These are phyloP conservation scores for Willowsia nigromaculata DNA, from an alignment of 2,888 invertebrate species.

Conservation along the genomic window DNA sequence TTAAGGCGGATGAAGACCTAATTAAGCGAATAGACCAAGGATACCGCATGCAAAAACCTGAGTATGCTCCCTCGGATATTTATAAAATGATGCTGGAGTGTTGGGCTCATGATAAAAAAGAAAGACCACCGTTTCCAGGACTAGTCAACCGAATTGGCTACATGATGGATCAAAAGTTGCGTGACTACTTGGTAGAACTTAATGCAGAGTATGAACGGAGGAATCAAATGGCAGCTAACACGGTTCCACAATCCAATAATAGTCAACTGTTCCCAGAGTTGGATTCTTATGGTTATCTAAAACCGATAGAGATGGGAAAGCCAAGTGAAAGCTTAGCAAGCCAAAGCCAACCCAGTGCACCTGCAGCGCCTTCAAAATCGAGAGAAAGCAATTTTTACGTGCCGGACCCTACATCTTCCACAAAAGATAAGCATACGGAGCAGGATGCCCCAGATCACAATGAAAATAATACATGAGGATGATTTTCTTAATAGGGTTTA, in stretches of 20 bases:
- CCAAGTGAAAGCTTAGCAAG: neutral
- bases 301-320: constrained; percentile 30
- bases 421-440: too few relatives aligned
- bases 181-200: constrained; percentile 91
- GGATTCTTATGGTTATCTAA: constrained; percentile 59
- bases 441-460: too few relatives aligned
- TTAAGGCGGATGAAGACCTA: constrained; percentile 87
- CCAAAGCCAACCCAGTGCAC: neutral
- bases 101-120: constrained; percentile 73
- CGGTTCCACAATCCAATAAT: constrained; percentile 85
- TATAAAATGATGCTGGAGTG: constrained; percentile 77
- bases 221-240: constrained; percentile 84
- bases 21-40: constrained; percentile 89
- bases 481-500: too few relatives aligned
- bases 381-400: too few relatives aligned
- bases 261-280: neutral
- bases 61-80: constrained; percentile 71
- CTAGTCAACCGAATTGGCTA: constrained; percentile 74
- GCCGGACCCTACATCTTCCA: too few relatives aligned
- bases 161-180: constrained; percentile 73
- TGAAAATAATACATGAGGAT: too few relatives aligned
- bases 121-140: constrained; percentile 72
- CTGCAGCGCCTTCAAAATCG: too few relatives aligned
- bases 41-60: constrained; percentile 92
- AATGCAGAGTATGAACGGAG: constrained; percentile 89